Conservation (phyloP, 2,888 invertebrate species). For the Cremastinae sp. region DNA sequence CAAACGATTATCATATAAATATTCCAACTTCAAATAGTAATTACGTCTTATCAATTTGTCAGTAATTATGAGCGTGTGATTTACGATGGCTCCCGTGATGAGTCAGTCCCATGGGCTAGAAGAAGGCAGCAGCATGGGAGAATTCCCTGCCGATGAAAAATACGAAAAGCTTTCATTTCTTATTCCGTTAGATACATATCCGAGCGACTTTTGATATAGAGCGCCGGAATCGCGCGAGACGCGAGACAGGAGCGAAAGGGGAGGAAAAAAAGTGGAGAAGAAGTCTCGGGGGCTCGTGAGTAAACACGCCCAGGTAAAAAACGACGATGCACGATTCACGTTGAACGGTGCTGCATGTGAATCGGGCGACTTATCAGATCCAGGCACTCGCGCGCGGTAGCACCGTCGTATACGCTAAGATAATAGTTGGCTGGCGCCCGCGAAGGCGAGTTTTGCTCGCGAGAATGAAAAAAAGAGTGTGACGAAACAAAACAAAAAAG, state of each 20-base stretch:
- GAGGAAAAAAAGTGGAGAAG: too few relatives aligned
- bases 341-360: conserved; percentile 50
- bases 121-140: neutral
- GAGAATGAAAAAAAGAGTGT: neutral
- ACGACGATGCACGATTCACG: conserved; percentile 4
- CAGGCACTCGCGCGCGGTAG: conserved; percentile 31
- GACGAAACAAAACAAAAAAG: conserved; percentile 7
- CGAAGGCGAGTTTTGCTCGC: too few relatives aligned
- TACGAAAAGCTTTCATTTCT: conserved; percentile 5
- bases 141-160: conserved; percentile 16
- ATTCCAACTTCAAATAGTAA: too few relatives aligned
- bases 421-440: neutral
- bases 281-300: too few relatives aligned
- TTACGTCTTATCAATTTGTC: too few relatives aligned
- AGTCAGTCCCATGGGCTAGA: too few relatives aligned
- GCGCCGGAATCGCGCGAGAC: neutral
- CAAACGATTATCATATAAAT: too few relatives aligned
- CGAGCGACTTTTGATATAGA: conserved; percentile 1
- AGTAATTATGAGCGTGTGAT: too few relatives aligned
- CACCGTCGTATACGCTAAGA: conserved; percentile 33
- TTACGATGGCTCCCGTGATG: too few relatives aligned
- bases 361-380: conserved; percentile 49
- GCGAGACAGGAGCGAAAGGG: too few relatives aligned
- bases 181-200: conserved; percentile 27
- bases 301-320: conserved; percentile 17